These are phyloP conservation scores for Allacma fusca DNA, from an alignment of 2,888 invertebrate species.

Conservation along the genomic window DNA sequence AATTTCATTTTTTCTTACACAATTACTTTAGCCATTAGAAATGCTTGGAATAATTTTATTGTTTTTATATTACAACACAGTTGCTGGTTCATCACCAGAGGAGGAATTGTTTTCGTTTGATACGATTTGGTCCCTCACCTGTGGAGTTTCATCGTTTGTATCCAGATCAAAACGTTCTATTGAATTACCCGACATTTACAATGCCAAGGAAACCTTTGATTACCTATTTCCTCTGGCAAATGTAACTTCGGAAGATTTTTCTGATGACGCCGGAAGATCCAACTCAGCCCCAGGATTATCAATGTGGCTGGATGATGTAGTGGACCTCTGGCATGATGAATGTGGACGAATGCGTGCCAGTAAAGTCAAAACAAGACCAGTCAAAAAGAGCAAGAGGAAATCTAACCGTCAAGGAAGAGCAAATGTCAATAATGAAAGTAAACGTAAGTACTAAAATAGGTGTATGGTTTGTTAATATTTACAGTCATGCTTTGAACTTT, in stretches of 20 bases:
- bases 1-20: too few relatives aligned
- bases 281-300: not conserved
- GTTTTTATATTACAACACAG: too few relatives aligned
- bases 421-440: too few relatives aligned
- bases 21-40: too few relatives aligned
- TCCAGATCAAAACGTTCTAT: conserved; percentile 10
- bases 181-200: conserved; percentile 1
- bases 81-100: too few relatives aligned
- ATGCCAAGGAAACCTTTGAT: conserved; percentile 22
- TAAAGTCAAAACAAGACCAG: not conserved
- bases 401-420: too few relatives aligned
- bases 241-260: not conserved
- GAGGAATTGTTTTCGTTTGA: too few relatives aligned
- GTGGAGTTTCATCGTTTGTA: conserved; percentile 9
- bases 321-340: conserved; percentile 13
- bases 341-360: conserved; percentile 1
- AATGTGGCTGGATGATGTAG: conserved; percentile 23
- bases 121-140: conserved; percentile 14
- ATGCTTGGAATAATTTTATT: too few relatives aligned
- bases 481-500: too few relatives aligned
- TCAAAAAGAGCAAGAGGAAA: too few relatives aligned
- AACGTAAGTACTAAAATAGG: too few relatives aligned
- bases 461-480: too few relatives aligned
- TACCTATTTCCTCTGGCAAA: conserved; percentile 35
- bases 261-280: not conserved